Evolutionary conservation across 2,797 vertebrate species (phyloP), one percentile per base, ranked within the genome.

Genomic region (Micropoecilia bifurca): DNA sequence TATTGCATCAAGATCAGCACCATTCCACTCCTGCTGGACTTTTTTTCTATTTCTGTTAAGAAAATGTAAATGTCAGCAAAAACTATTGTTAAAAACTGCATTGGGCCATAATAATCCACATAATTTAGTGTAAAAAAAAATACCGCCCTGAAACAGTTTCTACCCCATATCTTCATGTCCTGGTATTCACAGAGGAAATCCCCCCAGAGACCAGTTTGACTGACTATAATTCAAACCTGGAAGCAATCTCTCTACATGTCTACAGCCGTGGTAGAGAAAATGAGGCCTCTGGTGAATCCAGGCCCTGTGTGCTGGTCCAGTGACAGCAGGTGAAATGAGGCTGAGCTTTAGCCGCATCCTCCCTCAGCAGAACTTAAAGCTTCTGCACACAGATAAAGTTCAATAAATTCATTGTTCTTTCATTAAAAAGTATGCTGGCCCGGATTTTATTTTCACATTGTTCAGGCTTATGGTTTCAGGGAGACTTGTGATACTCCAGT

Each of bases 371-470:
- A 50, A 30, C 61, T 39, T 9, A 22, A 1, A 18, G 47, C 43
- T 50, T 36, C 69, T 45, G 36, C 71, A 16, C 3, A 28, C 20
- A 47, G 45, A 53, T 77, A 22, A 77, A 82, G 71, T 72, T 59
- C 12, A 43, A 59, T 14, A 1, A 33, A 75, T n/a, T 28, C 53
- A 72, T n/a, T 39, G 41, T 14, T 59, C 71, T 39, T 30, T 61
- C 74, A 53, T 75, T 81, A 73, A 76, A 76, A 59, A 61, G 45
- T 46, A 73, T 61, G 48, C 77, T 30, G 47, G 36, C 25, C 48
- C 4, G 68, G 45, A 73, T 85, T 9, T 53, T 81, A 30, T 45
- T 36, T 53, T 77, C 14, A n/a, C 28, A 30, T 68, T 55, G 41
- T 28, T 78, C 50, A 50, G 75, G 36, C 36, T 68, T 41, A 25